A percentile compares a stretch with the other conserved stretches of the same genome.
Conservation (phyloP, 1,140 invertebrate species). For the Danaus plexippus region DNA sequence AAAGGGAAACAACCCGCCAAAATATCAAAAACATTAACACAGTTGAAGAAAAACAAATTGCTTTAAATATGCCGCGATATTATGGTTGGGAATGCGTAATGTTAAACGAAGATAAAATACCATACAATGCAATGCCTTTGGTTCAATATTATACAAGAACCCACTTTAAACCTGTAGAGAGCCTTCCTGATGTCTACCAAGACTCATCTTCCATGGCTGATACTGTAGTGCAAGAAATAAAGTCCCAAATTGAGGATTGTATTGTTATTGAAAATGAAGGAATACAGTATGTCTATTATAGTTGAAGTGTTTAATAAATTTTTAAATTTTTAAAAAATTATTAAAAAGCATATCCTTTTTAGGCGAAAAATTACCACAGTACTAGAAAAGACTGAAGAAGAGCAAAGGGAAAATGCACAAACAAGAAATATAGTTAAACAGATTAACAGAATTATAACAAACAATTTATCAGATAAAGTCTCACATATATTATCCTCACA, state of each 20-base stretch:
- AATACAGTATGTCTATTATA: slow-evolving; percentile 61
- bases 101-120: slow-evolving; percentile 74
- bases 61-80: slow-evolving; percentile 84
- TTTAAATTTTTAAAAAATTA: not conserved
- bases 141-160: slow-evolving; percentile 83
- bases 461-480: slow-evolving; percentile 71
- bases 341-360: slow-evolving; percentile 20
- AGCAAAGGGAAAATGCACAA: slow-evolving; percentile 57
- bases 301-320: slow-evolving; percentile 4
- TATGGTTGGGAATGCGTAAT: slow-evolving; percentile 81
- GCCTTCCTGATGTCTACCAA: slow-evolving; percentile 73
- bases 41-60: slow-evolving; percentile 86
- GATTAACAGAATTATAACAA: slow-evolving; percentile 78
- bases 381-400: slow-evolving; percentile 32
- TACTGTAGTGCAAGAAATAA: slow-evolving; percentile 64
- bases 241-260: slow-evolving; percentile 73
- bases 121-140: slow-evolving; percentile 78
- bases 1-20: slow-evolving; percentile 68
- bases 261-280: slow-evolving; percentile 73
- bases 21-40: slow-evolving; percentile 77
- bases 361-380: slow-evolving; percentile 32
- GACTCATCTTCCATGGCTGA: slow-evolving; percentile 61
- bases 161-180: slow-evolving; percentile 68
- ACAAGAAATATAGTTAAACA: slow-evolving; percentile 74
- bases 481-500: slow-evolving; percentile 77